Percentiles rank a stretch among this genome's conserved stretches.
These are phyloP conservation scores for Lemur catta DNA, from an alignment of 2,797 vertebrate genomes.

Conservation along the genomic window DNA sequence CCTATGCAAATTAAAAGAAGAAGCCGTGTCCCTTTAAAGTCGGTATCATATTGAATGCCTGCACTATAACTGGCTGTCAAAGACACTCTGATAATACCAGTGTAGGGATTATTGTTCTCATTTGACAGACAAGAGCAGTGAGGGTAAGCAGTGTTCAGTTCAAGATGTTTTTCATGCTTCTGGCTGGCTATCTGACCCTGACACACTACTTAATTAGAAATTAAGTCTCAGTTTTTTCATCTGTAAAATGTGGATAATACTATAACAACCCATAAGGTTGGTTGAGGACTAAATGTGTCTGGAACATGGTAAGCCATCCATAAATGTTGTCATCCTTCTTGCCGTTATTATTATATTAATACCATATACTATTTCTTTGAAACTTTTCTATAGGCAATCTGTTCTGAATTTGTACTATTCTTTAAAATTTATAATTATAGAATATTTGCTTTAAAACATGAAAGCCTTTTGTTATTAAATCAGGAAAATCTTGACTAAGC, in stretches of 20 bases:
- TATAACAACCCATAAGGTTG: not conserved
- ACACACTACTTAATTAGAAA: not conserved
- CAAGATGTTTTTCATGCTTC: not conserved
- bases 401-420: not conserved
- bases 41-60: not conserved
- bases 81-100: not conserved
- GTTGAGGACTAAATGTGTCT: not conserved
- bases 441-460: not conserved
- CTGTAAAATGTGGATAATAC: not conserved
- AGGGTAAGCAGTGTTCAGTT: not conserved
- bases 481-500: not conserved
- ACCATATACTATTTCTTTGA: not conserved
- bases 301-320: not conserved
- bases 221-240: not conserved
- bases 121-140: not conserved
- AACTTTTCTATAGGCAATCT: not conserved
- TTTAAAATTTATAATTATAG: not conserved
- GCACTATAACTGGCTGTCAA: not conserved
- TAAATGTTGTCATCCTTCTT: not conserved
- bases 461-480: not conserved
- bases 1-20: not conserved
- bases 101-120: not conserved
- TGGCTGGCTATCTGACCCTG: not conserved
- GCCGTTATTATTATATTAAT: not conserved
- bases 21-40: not conserved